These are phyloP conservation scores for Cyphotilapia sp. DNA, from an alignment of 2,113 vertebrate species.

Conservation along the genomic window DNA sequence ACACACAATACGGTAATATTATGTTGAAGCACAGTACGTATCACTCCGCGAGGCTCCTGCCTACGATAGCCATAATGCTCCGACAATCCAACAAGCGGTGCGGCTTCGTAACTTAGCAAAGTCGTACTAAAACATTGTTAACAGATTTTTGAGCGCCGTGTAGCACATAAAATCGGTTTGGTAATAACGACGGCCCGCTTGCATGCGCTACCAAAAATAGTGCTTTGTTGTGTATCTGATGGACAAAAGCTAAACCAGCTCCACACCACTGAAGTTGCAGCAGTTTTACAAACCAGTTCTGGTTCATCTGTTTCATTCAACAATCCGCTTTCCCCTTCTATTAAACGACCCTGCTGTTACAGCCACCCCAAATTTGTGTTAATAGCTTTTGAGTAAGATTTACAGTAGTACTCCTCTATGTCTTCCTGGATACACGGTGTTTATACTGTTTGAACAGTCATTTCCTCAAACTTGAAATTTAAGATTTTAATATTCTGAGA, in stretches of 20 bases:
- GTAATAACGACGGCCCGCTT: accelerated
- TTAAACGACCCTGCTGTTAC: neutral
- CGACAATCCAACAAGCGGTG: accelerated
- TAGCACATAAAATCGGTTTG: accelerated
- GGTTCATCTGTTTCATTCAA: accelerated
- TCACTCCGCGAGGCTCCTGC: neutral
- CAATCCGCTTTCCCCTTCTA: accelerated
- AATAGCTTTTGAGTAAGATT: neutral
- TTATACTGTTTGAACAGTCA: neutral
- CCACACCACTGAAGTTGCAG: accelerated
- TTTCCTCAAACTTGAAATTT: accelerated
- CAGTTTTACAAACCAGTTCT: neutral
- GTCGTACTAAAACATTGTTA: accelerated
- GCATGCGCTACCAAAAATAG: accelerated
- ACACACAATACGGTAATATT: accelerated
- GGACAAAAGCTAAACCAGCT: accelerated
- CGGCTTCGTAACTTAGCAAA: accelerated
- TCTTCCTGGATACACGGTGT: neutral
- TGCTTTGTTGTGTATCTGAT: accelerated
- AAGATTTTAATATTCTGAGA: neutral
- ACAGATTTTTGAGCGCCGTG: neutral
- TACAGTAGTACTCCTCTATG: accelerated
- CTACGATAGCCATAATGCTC: accelerated
- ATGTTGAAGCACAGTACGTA: neutral
- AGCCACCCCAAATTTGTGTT: neutral